Base-by-base conservation (phyloP, 2,113 vertebrate species). In the Anseranas semipalmata region DNA sequence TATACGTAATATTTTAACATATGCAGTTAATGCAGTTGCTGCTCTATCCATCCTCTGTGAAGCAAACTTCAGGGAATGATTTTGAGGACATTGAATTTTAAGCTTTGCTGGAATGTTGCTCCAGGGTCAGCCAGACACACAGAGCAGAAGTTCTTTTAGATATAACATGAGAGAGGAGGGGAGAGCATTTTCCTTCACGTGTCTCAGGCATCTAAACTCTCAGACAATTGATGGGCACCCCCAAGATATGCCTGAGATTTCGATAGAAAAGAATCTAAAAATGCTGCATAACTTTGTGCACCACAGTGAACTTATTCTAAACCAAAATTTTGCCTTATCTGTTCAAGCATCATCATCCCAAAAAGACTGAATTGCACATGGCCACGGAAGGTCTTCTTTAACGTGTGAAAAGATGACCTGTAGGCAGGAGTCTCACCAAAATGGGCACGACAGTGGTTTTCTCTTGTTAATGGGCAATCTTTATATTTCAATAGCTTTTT, bases 1-100 rank as follows among this genome's bases (percentile, higher is more conserved):
- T 79, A 65, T 58, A 73, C 79, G 50, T 72, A 91, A 94, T 94
- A 91, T 85, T 92, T 93, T 90, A 91, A 76, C 19, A 59, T 79
- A 91, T 27, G 76, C 19, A 79, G 11, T 30, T 68, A 63, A 53
- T 67, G 66, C 32, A 81, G 71, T 68, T 89, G 24, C 32, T 84
- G 41, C 46, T 87, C 89, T 68, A 66, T 55, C 67, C 77, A 79
- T 89, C 16, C 25, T 73, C 88, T 55, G 66, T 58, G 53, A 94
- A 94, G 30, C 13, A 59, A 62, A 76, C 71, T 85, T 95, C 59
- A 72, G 41, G 62, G 58, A 81, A 67, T 37, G 21, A 79, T 76
- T 93, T 30, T 89, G 71, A 95, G 43, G 46, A 52, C 17, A 48
- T 41, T 55, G 50, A 76, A 89, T 87, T 91, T 71, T 67, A 94